Conservation (phyloP, 2,113 vertebrate species). For the Meriones unguiculatus region DNA sequence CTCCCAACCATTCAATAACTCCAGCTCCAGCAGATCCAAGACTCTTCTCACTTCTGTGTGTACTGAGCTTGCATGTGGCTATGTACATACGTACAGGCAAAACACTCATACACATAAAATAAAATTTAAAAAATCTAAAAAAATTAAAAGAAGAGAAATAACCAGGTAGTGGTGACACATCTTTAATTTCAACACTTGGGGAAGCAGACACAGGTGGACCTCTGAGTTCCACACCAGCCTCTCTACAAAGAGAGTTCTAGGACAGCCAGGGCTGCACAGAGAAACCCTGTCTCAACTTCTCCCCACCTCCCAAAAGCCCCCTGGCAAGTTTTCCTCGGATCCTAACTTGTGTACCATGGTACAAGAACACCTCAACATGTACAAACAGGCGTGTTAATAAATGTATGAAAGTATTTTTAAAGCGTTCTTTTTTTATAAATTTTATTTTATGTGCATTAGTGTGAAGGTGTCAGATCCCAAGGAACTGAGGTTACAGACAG, state of each 20-base stretch:
- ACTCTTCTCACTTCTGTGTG: not conserved
- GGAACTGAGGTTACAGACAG: too few relatives aligned
- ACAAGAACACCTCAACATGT: not conserved
- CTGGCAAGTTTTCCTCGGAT: not conserved
- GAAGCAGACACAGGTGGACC: too few relatives aligned
- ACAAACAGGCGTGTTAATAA: not conserved
- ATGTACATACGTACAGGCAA: not conserved
- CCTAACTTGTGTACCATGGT: not conserved
- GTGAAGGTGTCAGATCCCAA: too few relatives aligned
- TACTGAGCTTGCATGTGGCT: not conserved
- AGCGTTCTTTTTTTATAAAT: too few relatives aligned
- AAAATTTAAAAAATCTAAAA: not conserved
- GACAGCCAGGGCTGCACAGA: too few relatives aligned
- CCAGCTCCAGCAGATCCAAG: not conserved
- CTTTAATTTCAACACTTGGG: too few relatives aligned
- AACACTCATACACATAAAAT: not conserved
- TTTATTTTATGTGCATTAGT: too few relatives aligned
- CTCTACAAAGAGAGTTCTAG: too few relatives aligned
- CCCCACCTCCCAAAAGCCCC: not conserved
- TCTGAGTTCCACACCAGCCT: too few relatives aligned
- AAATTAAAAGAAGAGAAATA: not conserved
- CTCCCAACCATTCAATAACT: not conserved
- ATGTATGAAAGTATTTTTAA: not conserved
- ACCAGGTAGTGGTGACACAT: too few relatives aligned
- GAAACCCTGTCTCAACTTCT: too few relatives aligned